Evolutionary conservation across 2,888 invertebrate genomes (phyloP), one percentile per base, ranked within the genome.

Genomic region (Caenorhabditis zanzibari): DNA sequence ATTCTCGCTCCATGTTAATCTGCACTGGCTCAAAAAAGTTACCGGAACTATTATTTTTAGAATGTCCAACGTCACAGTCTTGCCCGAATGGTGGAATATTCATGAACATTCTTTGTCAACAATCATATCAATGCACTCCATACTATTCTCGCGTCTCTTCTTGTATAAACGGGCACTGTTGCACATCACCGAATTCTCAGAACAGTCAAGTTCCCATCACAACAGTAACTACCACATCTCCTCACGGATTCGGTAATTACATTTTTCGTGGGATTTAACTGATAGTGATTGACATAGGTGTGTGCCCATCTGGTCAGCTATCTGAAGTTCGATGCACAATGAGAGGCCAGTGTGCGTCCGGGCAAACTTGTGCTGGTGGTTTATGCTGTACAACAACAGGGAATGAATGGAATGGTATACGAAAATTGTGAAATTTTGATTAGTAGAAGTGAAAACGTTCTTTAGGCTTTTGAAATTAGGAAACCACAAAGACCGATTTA

Each of bases 301-400:
- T 85, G 44, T 91, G 91, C 68, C 89, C 89, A 19, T 87, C 89
- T 35, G 91, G 91, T 1, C 88, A 90, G 74, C 81, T 83, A 3
- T 90, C 89, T 1, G 89, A 89, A 66, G 88, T 91, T 2, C 75
- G 88, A 5, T 92, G 91, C 82, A 88, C 85, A n/a, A 85, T 86
- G 3, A 76, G 75, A 16, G 89, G 85, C 0, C 90, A 91, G 58
- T 91, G 91, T 56, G 86, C 86, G 4, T 66, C 82, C 14, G 86
- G 88, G 4, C 88, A 91, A 76, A 85, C 81, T 41, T 91, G 91
- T 82, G 87, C 90, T 74, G 90, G 89, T 56, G 91, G 91, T 24
- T 85, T 91, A 16, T 91, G 91, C 81, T 91, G 91, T 81, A 86
- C 89, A 41, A 76, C 82, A 10, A 90, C 88, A 6, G 86, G 85